These are phyloP conservation scores for Hyposmocoma kahamanoa DNA, from an alignment of 1,140 invertebrate genomes.

Conservation along the genomic window DNA sequence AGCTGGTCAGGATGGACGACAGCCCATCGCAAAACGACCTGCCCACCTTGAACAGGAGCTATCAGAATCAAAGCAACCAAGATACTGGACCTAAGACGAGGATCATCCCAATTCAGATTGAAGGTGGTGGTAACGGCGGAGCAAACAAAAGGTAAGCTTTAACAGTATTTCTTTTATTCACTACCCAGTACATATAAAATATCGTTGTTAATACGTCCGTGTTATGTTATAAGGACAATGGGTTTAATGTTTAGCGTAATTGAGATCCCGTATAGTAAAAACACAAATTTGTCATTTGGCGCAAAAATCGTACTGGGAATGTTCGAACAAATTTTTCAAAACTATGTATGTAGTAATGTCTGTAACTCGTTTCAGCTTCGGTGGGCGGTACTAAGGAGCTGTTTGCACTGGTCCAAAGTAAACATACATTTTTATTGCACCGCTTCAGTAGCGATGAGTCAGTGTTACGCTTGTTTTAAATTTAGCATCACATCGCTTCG, in stretches of 20 bases:
- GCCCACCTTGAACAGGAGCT: conserved; percentile 49
- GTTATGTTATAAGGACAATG: too few species aligned
- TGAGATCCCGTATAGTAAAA: too few species aligned
- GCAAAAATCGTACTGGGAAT: too few species aligned
- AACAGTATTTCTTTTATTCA: conserved; percentile 6
- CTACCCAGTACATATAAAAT: too few species aligned
- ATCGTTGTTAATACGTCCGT: too few species aligned
- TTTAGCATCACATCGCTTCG: conserved; percentile 49
- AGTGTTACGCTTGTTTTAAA: conserved; percentile 51
- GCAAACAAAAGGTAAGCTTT: conserved; percentile 52
- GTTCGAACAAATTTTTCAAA: conserved; percentile 17
- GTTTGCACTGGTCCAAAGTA: conserved; percentile 61
- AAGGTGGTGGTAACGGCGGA: conserved; percentile 52
- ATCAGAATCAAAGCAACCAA: conserved; percentile 34
- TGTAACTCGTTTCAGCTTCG: conserved; percentile 68
- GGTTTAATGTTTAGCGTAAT: too few species aligned
- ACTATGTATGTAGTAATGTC: conserved; percentile 26
- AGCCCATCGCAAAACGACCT: conserved; percentile 41
- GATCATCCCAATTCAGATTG: conserved; percentile 73
- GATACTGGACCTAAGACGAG: conserved; percentile 59
- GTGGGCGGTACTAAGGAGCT: conserved; percentile 66
- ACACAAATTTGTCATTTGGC: too few species aligned
- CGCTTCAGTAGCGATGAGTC: conserved; percentile 39
- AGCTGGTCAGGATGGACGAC: conserved; percentile 61
- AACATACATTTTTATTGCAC: conserved; percentile 60